These are phyloP conservation scores for Parelbella ahira DNA, from an alignment of 2,888 invertebrate genomes.

Conservation along the genomic window DNA sequence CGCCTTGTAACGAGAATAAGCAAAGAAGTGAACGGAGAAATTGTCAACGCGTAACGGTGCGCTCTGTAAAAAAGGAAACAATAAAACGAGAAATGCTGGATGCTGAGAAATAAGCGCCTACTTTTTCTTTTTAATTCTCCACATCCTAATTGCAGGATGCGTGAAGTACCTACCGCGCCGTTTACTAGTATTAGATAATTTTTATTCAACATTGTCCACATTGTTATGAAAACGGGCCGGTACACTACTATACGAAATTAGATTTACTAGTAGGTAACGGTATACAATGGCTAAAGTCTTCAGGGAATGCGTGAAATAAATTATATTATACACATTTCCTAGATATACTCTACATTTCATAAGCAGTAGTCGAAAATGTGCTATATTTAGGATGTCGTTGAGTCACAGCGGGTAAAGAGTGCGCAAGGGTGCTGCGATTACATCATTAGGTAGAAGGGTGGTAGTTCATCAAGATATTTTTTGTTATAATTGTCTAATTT, in stretches of 20 bases:
- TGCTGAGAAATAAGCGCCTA: conserved; percentile 33
- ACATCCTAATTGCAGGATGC: conserved; percentile 27
- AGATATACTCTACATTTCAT: too few species aligned
- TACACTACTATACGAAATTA: not conserved
- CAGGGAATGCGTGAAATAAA: too few species aligned
- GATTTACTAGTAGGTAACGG: not conserved
- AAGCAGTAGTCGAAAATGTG: too few species aligned
- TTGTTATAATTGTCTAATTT: too few species aligned
- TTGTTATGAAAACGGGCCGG: conserved; percentile 9
- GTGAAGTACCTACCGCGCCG: conserved; percentile 16
- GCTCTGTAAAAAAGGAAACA: conserved; percentile 50
- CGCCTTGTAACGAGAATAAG: conserved; percentile 61
- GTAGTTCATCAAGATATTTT: too few species aligned
- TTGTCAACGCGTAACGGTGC: conserved; percentile 61
- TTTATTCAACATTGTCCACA: conserved; percentile 5
- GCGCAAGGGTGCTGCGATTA: too few species aligned
- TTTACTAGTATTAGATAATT: conserved; percentile 4
- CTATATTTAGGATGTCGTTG: too few species aligned
- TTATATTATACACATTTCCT: too few species aligned
- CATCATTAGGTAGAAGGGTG: too few species aligned
- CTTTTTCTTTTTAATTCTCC: conserved; percentile 31
- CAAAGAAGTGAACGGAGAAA: conserved; percentile 72
- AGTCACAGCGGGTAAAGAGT: too few species aligned
- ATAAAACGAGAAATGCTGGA: conserved; percentile 42
- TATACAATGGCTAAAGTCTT: not conserved